These are phyloP conservation scores for Coracias cyanogaster DNA, from an alignment of 2,797 vertebrate species.

Conservation along the genomic window DNA sequence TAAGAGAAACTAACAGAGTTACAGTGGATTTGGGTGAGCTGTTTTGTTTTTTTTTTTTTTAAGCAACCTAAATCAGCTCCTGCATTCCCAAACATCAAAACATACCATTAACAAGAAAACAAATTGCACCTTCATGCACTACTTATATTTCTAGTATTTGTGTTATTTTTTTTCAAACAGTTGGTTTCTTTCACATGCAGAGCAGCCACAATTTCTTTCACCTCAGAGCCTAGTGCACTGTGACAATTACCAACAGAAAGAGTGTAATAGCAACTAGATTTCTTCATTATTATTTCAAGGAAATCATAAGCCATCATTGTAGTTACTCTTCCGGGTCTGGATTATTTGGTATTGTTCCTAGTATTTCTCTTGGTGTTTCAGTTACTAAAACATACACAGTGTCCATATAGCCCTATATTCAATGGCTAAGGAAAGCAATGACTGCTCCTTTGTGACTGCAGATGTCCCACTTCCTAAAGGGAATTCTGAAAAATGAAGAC, in stretches of 20 bases:
- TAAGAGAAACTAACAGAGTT: background rate
- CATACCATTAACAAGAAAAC: background rate
- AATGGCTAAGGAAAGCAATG: background rate
- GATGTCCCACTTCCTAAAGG: background rate
- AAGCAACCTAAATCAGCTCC: background rate
- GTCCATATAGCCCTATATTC: background rate
- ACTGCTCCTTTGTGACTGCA: background rate
- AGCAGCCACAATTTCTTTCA: background rate
- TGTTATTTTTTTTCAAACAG: background rate
- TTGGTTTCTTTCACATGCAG: background rate
- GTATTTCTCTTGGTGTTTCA: background rate
- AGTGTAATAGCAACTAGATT: rapidly evolving
- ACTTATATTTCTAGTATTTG: background rate
- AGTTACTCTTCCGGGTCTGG: background rate
- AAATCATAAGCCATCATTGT: background rate
- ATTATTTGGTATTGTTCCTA: background rate
- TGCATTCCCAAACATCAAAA: background rate
- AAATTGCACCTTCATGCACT: background rate
- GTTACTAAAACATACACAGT: background rate
- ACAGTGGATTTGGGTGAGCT: background rate
- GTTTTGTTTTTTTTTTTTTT: background rate
- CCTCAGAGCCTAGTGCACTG: background rate
- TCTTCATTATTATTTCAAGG: background rate
- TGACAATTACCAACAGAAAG: background rate
- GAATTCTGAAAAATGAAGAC: background rate